Evolutionary conservation across 2,113 vertebrate genomes (phyloP).

Genomic region (Bubo blakistoni): DNA sequence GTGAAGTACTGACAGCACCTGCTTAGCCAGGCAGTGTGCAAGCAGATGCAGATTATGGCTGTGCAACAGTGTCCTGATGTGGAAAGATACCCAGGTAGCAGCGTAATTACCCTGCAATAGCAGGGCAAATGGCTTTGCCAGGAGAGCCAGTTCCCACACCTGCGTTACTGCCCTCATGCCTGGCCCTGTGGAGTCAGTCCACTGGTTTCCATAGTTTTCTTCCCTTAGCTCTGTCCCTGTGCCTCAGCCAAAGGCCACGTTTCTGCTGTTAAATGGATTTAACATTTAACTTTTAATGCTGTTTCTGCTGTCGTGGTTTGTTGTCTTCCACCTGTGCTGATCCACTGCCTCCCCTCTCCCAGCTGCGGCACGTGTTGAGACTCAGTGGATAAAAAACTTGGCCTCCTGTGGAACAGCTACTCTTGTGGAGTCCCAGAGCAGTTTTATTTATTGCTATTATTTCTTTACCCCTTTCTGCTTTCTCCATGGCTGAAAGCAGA

Average conservation of each 20-base stretch:
- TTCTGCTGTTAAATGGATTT: no score
- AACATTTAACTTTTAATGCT: no score
- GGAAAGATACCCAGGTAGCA: not conserved
- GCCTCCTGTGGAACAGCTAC: not conserved
- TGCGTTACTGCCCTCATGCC: not conserved
- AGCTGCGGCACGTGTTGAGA: no score
- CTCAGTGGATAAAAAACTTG: not conserved
- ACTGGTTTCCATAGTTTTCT: fast-evolving
- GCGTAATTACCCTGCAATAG: not conserved
- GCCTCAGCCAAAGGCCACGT: not conserved
- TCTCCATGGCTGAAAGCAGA: not conserved
- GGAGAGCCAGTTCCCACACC: not conserved
- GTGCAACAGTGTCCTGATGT: not conserved
- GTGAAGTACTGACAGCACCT: not conserved
- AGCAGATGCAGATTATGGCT: not conserved
- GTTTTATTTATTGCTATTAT: not conserved
- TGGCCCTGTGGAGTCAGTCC: not conserved
- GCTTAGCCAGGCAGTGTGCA: not conserved
- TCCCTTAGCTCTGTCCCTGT: not conserved
- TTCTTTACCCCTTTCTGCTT: not conserved
- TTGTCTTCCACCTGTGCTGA: not conserved
- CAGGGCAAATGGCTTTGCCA: not conserved
- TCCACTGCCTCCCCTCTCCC: not conserved
- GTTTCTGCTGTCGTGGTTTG: not conserved
- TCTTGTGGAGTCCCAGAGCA: not conserved